These are phyloP conservation scores for Chondrilla cf. caribensis DNA, from an alignment of 37 sponge, comb jelly and placozoan species.

Conservation along the genomic window DNA sequence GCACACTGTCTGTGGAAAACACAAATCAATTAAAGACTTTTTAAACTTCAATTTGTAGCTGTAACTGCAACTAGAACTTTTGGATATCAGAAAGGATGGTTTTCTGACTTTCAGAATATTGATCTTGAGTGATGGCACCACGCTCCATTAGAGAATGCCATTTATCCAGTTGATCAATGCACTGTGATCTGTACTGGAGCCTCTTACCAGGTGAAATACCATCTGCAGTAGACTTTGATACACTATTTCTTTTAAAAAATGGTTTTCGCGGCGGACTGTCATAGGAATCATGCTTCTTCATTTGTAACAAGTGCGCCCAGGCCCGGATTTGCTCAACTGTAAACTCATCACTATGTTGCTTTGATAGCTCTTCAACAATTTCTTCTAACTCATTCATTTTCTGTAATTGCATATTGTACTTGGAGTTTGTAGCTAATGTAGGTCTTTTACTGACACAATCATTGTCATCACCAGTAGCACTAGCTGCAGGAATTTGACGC, in stretches of 20 bases:
- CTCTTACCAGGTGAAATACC: constrained; percentile 35
- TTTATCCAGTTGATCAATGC: constrained; percentile 40
- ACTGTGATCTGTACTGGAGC: constrained; percentile 20
- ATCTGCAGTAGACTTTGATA: background rate
- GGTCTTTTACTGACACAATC: background rate
- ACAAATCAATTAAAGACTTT: too few relatives aligned
- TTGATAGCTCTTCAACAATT: constrained; percentile 28
- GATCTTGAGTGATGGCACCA: constrained; percentile 22
- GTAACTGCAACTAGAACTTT: too few relatives aligned
- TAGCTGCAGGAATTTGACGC: too few relatives aligned
- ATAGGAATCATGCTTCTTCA: background rate
- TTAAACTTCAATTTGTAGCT: too few relatives aligned
- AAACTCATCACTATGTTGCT: constrained; percentile 9
- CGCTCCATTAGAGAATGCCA: constrained; percentile 43
- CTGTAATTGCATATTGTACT: constrained; percentile 3
- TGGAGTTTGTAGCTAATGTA: background rate
- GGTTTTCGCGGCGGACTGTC: background rate
- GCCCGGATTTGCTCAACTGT: background rate
- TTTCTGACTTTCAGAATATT: constrained; percentile 26
- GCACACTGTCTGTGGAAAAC: too few relatives aligned
- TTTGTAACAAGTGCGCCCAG: background rate
- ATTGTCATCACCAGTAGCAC: background rate
- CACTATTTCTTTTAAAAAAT: background rate
- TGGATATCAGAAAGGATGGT: constrained; percentile 42
- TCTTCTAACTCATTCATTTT: constrained; percentile 40